Conservation (phyloP, 1,140 invertebrate genomes). For the Drosophila navojoa region DNA sequence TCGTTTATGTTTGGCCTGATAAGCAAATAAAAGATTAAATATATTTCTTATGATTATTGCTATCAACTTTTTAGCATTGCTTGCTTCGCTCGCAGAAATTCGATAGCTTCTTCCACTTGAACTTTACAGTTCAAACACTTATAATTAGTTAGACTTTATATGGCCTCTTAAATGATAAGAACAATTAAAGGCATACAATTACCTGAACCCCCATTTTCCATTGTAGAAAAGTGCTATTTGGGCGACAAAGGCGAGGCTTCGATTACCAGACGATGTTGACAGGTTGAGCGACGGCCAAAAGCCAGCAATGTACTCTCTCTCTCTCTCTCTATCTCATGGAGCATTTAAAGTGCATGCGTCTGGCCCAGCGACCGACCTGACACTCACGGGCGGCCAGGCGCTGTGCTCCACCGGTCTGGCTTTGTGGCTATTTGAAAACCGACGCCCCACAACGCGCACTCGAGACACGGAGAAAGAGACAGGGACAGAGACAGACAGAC, state of each 20-base stretch:
- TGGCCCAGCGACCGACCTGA: not conserved
- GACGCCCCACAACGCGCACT: conserved; percentile 36
- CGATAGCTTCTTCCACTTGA: not conserved
- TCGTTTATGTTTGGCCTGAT: too few species aligned
- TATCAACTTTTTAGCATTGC: too few species aligned
- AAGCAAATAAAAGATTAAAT: too few species aligned
- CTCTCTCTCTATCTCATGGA: not conserved
- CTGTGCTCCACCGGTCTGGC: conserved; percentile 15
- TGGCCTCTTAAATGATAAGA: conserved; percentile 45
- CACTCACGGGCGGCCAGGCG: not conserved
- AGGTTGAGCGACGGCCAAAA: conserved; percentile 22
- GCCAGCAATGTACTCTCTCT: conserved; percentile 2
- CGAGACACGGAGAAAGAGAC: conserved; percentile 17
- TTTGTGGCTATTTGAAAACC: conserved; percentile 44
- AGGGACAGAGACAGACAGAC: conserved; percentile 8
- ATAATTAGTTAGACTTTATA: conserved; percentile 42
- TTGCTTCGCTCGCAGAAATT: too few species aligned
- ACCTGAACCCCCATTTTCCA: conserved; percentile 33
- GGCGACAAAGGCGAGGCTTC: conserved; percentile 30
- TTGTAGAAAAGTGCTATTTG: not conserved
- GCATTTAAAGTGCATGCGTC: conserved; percentile 15
- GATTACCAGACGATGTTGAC: conserved; percentile 52
- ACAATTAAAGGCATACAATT: conserved; percentile 61
- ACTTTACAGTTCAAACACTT: not conserved
- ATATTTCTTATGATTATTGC: too few species aligned